Base-by-base conservation (phyloP, 2,113 vertebrate species). In the Hyaena hyaena region DNA sequence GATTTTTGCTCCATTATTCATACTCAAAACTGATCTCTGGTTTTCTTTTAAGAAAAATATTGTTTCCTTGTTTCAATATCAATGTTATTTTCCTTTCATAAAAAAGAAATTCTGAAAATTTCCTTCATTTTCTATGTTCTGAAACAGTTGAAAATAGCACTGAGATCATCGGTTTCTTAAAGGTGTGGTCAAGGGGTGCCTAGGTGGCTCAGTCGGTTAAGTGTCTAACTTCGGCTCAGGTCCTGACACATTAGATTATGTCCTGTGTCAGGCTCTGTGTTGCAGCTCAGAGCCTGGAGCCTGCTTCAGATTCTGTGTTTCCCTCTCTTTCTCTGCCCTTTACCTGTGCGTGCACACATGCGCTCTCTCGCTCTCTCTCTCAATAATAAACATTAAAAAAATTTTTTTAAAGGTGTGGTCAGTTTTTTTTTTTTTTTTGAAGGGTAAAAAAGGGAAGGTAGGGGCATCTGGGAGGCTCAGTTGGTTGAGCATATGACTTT, bases 1-100 rank as follows among this genome's bases (percentile, higher is more conserved):
- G 43, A 90, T 35, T 82, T 77, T 96, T 90, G 28, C 66, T 91
- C 91, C 33, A 85, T 81, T 85, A 86, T 55, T 83, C 21, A 92
- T 39, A 95, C 17, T 28, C 65, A 89, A 88, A 89, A 81, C 9
- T 61, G 23, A 63, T 74, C 53, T 74, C 63, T 68, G 33, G 11
- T 90, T 93, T 93, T 87, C 83, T 92, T 95, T 74, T 9, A 88
- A 23, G 65, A 92, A 39, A 96, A 93, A 53, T 61, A n/a, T 21
- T 10, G 88, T 83, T 84, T 81, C 58, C 28, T 45, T 93, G 31
- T 83, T 66, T 97, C 50, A 84, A 53, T 85, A 23, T 53, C 7
- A 92, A 80, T 11, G 12, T 58, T 91, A 93, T 90, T 88, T 93
- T 84, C 33, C 50, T 53, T 95, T 83, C 48, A 68, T 76, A 69